A percentile compares a stretch with the other conserved stretches of the same genome.
Conservation (phyloP, 1,140 invertebrate genomes). For the Yoshiicerus persimilis region DNA sequence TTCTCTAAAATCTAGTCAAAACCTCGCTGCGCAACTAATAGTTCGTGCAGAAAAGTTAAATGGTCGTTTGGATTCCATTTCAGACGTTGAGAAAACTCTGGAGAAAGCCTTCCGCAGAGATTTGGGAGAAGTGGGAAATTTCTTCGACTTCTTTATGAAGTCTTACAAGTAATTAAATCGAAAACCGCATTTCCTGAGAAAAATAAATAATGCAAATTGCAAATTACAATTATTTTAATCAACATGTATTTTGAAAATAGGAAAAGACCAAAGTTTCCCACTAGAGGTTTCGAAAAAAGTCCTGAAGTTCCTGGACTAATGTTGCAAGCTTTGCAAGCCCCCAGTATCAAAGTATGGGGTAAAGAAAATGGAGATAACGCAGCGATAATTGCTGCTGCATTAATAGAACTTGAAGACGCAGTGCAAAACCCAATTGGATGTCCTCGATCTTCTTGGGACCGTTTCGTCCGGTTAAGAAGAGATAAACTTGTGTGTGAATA, state of each 20-base stretch:
- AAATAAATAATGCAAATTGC: too few relatives aligned
- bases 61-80: slow-evolving; percentile 46
- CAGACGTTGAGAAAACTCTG: slow-evolving; percentile 53
- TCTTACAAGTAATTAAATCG: slow-evolving; percentile 42
- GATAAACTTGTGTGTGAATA: slow-evolving; percentile 43
- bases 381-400: background rate
- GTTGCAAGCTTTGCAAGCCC: slow-evolving; percentile 16
- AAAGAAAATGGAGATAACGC: slow-evolving; percentile 38
- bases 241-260: background rate
- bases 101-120: slow-evolving; percentile 56
- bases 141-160: slow-evolving; percentile 41
- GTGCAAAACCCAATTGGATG: slow-evolving; percentile 45
- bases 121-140: slow-evolving; percentile 45
- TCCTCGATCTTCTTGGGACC: slow-evolving; percentile 44
- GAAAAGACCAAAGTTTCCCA: slow-evolving; percentile 39
- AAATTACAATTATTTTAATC: background rate
- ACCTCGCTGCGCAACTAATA: slow-evolving; percentile 39
- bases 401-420: slow-evolving; percentile 41
- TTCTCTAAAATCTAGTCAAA: slow-evolving; percentile 36
- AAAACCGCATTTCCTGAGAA: too few relatives aligned
- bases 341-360: slow-evolving; percentile 30
- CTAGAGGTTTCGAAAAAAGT: background rate
- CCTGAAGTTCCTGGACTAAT: slow-evolving; percentile 29
- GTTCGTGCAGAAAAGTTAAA: slow-evolving; percentile 45
- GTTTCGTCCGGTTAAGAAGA: slow-evolving; percentile 30